Evolutionary conservation across 2,888 invertebrate species (phyloP), one percentile per base, ranked within the genome.

Genomic region (Drosophila paranaensis): DNA sequence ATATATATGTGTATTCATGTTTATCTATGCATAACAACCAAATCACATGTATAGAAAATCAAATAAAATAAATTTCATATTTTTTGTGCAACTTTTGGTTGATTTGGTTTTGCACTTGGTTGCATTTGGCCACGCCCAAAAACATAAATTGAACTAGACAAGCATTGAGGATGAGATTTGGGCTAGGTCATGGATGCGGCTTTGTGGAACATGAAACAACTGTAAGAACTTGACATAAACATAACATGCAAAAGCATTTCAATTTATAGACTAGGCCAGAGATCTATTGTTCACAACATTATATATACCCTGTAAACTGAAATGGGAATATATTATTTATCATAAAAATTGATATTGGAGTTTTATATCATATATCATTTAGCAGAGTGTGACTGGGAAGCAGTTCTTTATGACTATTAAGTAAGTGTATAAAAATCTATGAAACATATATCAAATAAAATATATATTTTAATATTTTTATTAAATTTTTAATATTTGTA

Each of bases 61-160:
- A 50, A 43, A 16, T 45, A 42, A 55, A 81, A 75, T 72, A 50
- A 81, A 87, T 84, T 30, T 71, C 61, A 74, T 74, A 83, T 89
- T 77, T 81, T 81, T 77, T 65, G 72, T 63, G 57, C 53, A 77
- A 69, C 64, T 77, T 85, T 82, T 75, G 77, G 82, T 77, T 82
- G 80, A 78, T 88, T 80, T 88, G 78, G 87, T 79, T 77, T 85
- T 82, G 68, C 89, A 80, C 87, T 84, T 85, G 75, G 75, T 60
- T 70, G 68, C 72, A 67, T 61, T 57, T 33, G 40, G 33, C 60
- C 60, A 63, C 72, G 55, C 50, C 46, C 16, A 37, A 54, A 54
- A 50, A 64, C 48, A 46, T 50, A 60, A 60, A 60, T 39, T 46
- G 6, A 33, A 53, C 51, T 27, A n/a, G 25, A 63, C 55, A 33